Percentiles rank a stretch among this genome's conserved stretches.
These are phyloP conservation scores for Platalea minor DNA, from an alignment of 2,797 vertebrate species.

Conservation along the genomic window DNA sequence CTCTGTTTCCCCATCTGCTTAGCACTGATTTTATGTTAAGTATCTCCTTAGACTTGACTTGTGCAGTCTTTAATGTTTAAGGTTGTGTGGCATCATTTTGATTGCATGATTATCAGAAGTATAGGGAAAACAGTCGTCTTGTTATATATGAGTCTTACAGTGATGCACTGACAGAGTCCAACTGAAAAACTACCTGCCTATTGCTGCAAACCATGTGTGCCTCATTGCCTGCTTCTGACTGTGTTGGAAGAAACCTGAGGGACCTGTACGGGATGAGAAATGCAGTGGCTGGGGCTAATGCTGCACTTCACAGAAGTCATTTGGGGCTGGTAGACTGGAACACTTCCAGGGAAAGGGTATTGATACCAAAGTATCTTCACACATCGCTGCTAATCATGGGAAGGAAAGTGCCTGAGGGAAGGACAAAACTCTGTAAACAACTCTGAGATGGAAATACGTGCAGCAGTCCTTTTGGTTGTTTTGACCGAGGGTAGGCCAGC, in stretches of 20 bases:
- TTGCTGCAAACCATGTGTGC: neutral
- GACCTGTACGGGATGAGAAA: neutral
- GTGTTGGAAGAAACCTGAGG: neutral
- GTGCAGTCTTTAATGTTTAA: neutral
- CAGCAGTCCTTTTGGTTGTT: neutral
- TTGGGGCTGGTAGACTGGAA: neutral
- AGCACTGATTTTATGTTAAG: slow-evolving; percentile 23
- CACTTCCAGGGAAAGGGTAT: slow-evolving; percentile 28
- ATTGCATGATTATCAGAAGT: neutral
- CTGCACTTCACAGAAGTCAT: neutral
- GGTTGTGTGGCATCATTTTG: neutral
- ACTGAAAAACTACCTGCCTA: neutral
- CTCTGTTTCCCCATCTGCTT: neutral
- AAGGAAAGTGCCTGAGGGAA: slow-evolving; percentile 51
- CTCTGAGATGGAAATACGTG: slow-evolving; percentile 5
- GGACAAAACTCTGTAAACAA: slow-evolving; percentile 52
- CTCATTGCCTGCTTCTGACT: neutral
- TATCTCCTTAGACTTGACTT: neutral
- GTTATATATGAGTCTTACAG: neutral
- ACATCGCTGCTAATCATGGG: slow-evolving; percentile 25
- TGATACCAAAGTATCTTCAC: slow-evolving; percentile 49
- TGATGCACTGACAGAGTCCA: neutral
- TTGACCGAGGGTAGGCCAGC: neutral
- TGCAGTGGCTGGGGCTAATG: neutral
- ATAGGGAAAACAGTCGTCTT: neutral